Evolutionary conservation across 2,888 invertebrate species (phyloP).

Genomic region (Agrotis clavis): DNA sequence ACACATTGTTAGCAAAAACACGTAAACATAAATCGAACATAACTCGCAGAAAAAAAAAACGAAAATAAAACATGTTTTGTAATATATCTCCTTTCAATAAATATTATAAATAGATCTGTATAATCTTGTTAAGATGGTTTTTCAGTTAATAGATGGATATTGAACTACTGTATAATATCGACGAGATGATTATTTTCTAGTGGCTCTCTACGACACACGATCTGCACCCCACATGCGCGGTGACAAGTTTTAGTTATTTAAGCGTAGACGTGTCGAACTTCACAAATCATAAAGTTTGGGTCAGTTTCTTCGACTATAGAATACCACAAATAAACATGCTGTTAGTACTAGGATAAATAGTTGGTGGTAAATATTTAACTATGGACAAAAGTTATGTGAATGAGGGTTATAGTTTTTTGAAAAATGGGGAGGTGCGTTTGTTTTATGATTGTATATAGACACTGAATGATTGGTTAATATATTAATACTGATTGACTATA

Average conservation of each 20-base stretch:
- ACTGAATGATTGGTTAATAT: constrained; percentile 34
- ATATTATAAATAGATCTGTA: constrained; percentile 80
- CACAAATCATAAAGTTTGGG: constrained; percentile 61
- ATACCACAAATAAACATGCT: constrained; percentile 57
- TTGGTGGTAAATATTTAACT: constrained; percentile 39
- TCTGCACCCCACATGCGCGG: constrained; percentile 58
- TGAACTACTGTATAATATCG: constrained; percentile 31
- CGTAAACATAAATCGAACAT: constrained; percentile 53
- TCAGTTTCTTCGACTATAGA: constrained; percentile 60
- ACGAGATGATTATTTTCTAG: constrained; percentile 47
- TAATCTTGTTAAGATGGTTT: constrained; percentile 68
- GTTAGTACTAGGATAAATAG: constrained; percentile 58
- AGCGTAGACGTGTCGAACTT: constrained; percentile 54
- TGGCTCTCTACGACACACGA: constrained; percentile 34
- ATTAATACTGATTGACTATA: constrained; percentile 34
- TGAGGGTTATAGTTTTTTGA: constrained; percentile 34
- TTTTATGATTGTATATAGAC: constrained; percentile 33
- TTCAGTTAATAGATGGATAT: constrained; percentile 53
- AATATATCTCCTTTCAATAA: constrained; percentile 42
- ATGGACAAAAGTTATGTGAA: constrained; percentile 41
- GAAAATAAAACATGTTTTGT: constrained; percentile 24
- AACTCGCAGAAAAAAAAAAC: constrained; percentile 44
- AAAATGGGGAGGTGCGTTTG: constrained; percentile 33
- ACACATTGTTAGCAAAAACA: constrained; percentile 64
- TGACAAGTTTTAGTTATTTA: constrained; percentile 49